Base-by-base conservation (phyloP, 2,888 invertebrate genomes). In the Andrena fulva region DNA sequence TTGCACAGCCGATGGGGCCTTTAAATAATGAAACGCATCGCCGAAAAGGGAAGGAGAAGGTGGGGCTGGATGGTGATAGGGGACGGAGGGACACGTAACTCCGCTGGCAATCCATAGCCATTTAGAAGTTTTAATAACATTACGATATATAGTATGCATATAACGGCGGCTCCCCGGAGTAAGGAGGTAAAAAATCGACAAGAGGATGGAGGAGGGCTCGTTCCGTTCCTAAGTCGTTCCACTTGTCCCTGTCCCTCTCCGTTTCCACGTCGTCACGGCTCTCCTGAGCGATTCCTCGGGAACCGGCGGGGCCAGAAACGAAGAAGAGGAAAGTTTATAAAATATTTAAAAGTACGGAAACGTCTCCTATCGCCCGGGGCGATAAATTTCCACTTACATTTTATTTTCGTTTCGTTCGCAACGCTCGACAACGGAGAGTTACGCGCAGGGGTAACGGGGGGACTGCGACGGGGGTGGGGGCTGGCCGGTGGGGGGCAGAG, bases 331-430 rank as follows among this genome's bases (percentile, higher is more conserved):
- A 94, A 93, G 93, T 94, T 94, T 93, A 93, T 94, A 93, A 93
- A 94, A 93, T 93, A 94, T 94, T 93, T 93, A 93, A 93, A 93
- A 94, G 93, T 93, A 94, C 93, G 93, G 93, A 93, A 93, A 94
- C 92, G 93, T 93, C 93, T 93, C 92, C 93, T 92, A 94, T 93
- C 93, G 93, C 94, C 93, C 88, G 86, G 90, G 92, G 94, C 93
- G 93, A 93, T 94, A 94, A 94, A 94, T 94, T 94, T 93, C 94
- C 93, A 93, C 93, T 93, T 94, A 94, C 93, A 94, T 94, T 93
- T 93, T 93, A 93, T 93, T 93, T 93, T 93, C 92, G 91, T 93
- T 93, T 93, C 91, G 90, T 90, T 89, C 89, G 90, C 87, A 90
- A 89, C 89, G 88, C 90, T 88, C 88, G 89, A 82, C 88, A 88